Percentiles rank a stretch among this genome's conserved stretches.
Evolutionary conservation across 2,113 vertebrate species (phyloP).

Genomic region (Condylura cristata): DNA sequence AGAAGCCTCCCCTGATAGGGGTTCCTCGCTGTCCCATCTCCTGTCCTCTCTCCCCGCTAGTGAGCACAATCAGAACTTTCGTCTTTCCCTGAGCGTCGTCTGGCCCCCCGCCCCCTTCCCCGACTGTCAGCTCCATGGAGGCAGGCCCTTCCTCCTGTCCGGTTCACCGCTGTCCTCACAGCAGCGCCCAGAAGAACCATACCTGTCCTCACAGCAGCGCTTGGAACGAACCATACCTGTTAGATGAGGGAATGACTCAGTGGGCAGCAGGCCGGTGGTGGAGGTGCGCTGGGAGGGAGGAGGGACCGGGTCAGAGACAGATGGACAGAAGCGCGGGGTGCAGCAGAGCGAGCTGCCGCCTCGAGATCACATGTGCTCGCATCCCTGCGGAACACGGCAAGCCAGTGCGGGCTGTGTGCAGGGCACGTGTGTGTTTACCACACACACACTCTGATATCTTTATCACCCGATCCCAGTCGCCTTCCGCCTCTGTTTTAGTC

Average conservation of each 20-base stretch:
- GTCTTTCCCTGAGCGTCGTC: background rate
- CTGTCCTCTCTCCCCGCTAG: background rate
- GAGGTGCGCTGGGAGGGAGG: background rate
- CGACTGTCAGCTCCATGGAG: background rate
- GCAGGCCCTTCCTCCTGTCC: background rate
- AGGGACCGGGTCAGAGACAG: slow-evolving; percentile 26
- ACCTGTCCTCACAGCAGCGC: background rate
- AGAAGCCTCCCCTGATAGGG: background rate
- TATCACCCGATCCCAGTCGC: background rate
- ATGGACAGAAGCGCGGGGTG: slow-evolving; percentile 12
- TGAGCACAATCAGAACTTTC: background rate
- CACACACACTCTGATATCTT: background rate
- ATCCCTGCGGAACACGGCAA: background rate
- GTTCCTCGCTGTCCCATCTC: background rate
- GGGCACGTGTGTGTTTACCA: background rate
- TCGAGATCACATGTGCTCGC: background rate
- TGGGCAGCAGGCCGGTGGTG: background rate
- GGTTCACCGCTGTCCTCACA: background rate
- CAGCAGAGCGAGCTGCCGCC: background rate
- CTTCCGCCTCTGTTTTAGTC: background rate
- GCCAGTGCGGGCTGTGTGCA: background rate
- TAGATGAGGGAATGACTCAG: background rate
- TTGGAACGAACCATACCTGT: background rate
- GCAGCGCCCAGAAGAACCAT: background rate
- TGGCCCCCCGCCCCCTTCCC: background rate